Conservation (phyloP, 2,888 invertebrate genomes). For the Andrena camellia region DNA sequence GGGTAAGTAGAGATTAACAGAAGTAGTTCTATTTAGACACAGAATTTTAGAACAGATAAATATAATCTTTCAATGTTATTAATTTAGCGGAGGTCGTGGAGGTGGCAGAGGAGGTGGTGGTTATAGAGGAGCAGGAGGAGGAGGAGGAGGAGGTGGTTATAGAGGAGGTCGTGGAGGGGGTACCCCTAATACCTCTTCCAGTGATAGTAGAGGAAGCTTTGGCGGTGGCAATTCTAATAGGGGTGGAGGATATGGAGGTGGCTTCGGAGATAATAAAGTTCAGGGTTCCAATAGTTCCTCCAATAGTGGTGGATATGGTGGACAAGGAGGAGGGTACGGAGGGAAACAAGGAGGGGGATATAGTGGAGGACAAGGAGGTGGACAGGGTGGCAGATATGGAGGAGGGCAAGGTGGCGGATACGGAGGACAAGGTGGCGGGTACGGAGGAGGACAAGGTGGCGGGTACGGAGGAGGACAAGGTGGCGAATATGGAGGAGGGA, state of each 20-base stretch:
- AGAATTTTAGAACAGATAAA: background rate
- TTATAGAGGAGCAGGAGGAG: constrained; percentile 71
- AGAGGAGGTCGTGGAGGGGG: constrained; percentile 67
- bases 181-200: background rate
- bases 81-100: constrained; percentile 76
- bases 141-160: constrained; percentile 43
- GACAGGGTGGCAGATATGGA: constrained; percentile 65
- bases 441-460: constrained; percentile 46
- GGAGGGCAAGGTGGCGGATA: constrained; percentile 59
- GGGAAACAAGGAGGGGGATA: constrained; percentile 58
- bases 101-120: constrained; percentile 75
- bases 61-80: constrained; percentile 22
- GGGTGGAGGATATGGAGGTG: constrained; percentile 54
- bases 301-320: constrained; percentile 30
- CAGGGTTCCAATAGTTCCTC: background rate
- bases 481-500: constrained; percentile 47
- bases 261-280: constrained; percentile 71
- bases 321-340: constrained; percentile 68
- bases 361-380: constrained; percentile 52
- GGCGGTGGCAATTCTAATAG: constrained; percentile 47
- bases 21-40: background rate
- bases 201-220: constrained; percentile 75
- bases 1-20: constrained; percentile 62
- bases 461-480: constrained; percentile 57
- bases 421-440: constrained; percentile 36